Conservation (phyloP, 1,140 invertebrate genomes). For the Pogonus chalceus region DNA sequence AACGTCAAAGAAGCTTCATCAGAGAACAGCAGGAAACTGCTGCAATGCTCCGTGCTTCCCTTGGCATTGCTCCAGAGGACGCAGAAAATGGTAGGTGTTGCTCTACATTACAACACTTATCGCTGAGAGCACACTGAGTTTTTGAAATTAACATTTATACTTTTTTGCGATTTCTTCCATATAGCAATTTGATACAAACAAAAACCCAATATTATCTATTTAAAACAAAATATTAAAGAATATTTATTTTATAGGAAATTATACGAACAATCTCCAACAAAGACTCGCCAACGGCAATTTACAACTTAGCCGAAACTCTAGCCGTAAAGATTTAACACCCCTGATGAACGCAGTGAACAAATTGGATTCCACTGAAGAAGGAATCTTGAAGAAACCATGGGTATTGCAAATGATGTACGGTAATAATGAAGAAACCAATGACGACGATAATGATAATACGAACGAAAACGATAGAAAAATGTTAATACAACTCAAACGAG, state of each 20-base stretch:
- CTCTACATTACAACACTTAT: not conserved
- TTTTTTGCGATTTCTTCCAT: not conserved
- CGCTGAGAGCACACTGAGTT: not conserved
- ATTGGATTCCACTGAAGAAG: constrained; percentile 41
- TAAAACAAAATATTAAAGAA: too few species aligned
- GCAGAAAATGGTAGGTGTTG: not conserved
- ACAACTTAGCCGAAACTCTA: constrained; percentile 26
- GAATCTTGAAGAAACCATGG: constrained; percentile 50
- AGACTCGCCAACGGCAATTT: constrained; percentile 43
- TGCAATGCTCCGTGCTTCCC: constrained; percentile 29
- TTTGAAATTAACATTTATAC: not conserved
- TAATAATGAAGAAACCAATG: constrained; percentile 39
- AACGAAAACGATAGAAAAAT: constrained; percentile 49
- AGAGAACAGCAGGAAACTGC: constrained; percentile 63
- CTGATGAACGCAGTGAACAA: constrained; percentile 47
- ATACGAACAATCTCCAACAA: constrained; percentile 45
- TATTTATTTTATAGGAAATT: constrained; percentile 40
- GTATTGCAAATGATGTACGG: constrained; percentile 36
- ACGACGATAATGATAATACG: constrained; percentile 40
- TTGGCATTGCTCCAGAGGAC: not conserved
- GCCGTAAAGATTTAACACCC: constrained; percentile 46
- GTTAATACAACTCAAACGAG: constrained; percentile 53
- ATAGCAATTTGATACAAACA: not conserved
- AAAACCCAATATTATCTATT: too few species aligned
- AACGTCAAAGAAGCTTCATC: constrained; percentile 69